A percentile compares a stretch with the other conserved stretches of the same genome.
Conservation (phyloP, 2,888 invertebrate species). For the Callyntrura guangdongensis region DNA sequence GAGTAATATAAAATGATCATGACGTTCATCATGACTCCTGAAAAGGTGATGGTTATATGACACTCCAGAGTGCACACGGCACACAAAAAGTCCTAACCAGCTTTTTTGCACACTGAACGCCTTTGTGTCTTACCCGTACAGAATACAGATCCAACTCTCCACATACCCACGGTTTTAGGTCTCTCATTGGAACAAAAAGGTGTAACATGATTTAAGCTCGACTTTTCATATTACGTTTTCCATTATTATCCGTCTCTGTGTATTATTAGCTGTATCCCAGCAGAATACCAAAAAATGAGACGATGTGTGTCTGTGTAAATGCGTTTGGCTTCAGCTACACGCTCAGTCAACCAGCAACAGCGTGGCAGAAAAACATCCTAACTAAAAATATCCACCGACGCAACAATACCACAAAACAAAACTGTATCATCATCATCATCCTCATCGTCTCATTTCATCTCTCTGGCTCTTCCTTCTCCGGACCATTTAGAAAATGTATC, state of each 20-base stretch:
- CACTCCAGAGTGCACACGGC: slow-evolving; percentile 46
- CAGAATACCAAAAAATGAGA: no score
- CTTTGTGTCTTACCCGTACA: neutral
- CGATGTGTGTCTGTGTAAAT: no score
- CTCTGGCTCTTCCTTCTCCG: no score
- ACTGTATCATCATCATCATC: neutral
- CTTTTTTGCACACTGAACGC: slow-evolving; percentile 33
- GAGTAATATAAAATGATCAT: no score
- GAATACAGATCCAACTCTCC: neutral
- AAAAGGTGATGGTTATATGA: slow-evolving; percentile 35
- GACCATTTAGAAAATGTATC: no score
- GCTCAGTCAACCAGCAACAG: neutral
- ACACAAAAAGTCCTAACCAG: neutral
- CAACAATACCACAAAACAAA: slow-evolving; percentile 2
- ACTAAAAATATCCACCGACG: neutral
- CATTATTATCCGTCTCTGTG: neutral
- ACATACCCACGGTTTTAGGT: no score
- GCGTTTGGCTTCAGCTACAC: neutral
- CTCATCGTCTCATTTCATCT: neutral
- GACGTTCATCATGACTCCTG: neutral
- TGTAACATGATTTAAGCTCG: neutral
- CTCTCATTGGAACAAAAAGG: slow-evolving; percentile 2
- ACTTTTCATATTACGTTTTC: neutral
- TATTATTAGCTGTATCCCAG: neutral
- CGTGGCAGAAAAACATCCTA: neutral